Evolutionary conservation across 1,140 invertebrate genomes (phyloP).

Genomic region (Sipha flava): DNA sequence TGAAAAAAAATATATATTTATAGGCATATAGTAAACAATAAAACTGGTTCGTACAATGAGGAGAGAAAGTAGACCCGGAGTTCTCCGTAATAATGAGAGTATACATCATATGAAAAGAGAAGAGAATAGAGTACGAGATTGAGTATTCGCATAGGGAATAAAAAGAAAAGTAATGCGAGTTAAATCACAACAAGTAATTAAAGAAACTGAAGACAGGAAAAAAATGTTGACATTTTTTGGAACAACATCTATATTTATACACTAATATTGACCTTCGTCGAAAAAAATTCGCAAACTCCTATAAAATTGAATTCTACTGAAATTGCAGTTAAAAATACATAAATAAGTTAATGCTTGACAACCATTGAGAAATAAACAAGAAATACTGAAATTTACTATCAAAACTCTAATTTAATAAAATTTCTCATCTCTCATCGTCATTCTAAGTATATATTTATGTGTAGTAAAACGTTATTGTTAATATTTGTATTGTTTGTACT

Average conservation of each 20-base stretch:
- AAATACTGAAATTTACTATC: too few species aligned
- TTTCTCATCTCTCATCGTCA: too few species aligned
- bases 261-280: neutral
- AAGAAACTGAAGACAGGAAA: neutral
- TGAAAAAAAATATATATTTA: neutral
- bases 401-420: too few species aligned
- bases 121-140: neutral
- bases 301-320: too few species aligned
- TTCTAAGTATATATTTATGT: too few species aligned
- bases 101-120: neutral
- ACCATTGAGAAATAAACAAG: too few species aligned
- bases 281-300: too few species aligned
- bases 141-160: conserved; percentile 8
- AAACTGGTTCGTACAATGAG: conserved; percentile 24
- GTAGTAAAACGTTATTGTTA: too few species aligned
- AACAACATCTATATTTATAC: neutral
- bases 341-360: too few species aligned
- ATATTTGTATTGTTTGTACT: too few species aligned
- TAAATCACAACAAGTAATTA: neutral
- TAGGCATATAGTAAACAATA: conserved; percentile 1
- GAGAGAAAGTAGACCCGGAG: conserved; percentile 14
- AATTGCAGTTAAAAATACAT: too few species aligned
- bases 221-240: neutral
- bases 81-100: conserved; percentile 1
- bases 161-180: neutral